Evolutionary conservation across 2,797 vertebrate species (phyloP).

Genomic region (Nothura maculosa): DNA sequence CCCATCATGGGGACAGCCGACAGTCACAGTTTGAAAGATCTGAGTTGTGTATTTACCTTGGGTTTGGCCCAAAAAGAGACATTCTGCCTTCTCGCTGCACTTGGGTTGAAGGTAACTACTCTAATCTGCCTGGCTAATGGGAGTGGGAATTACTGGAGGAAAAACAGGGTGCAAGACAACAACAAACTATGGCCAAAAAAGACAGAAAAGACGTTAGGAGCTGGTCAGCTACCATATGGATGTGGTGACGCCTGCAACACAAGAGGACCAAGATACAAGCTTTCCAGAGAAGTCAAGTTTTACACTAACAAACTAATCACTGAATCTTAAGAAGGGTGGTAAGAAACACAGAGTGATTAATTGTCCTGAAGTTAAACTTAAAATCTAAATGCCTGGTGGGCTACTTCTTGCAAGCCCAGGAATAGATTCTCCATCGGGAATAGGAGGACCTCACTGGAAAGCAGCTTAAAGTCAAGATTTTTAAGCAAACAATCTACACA

Average conservation of each 20-base stretch:
- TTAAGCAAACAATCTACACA: slow-evolving; percentile 27
- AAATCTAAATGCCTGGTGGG: slow-evolving; percentile 34
- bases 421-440: slow-evolving; percentile 50
- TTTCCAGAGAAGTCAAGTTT: slow-evolving; percentile 36
- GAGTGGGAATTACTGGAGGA: slow-evolving; percentile 63
- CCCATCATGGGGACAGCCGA: not conserved
- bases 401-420: slow-evolving; percentile 3
- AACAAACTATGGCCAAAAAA: slow-evolving; percentile 53
- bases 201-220: slow-evolving; percentile 46
- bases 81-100: slow-evolving; percentile 66
- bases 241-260: slow-evolving; percentile 39
- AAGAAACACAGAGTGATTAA: slow-evolving; percentile 61
- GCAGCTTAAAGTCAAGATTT: slow-evolving; percentile 26
- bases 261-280: not conserved
- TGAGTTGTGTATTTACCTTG: slow-evolving; percentile 55
- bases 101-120: slow-evolving; percentile 58
- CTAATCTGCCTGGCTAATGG: slow-evolving; percentile 67
- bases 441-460: slow-evolving; percentile 26
- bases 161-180: slow-evolving; percentile 64
- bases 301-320: not conserved
- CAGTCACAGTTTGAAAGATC: slow-evolving; percentile 59
- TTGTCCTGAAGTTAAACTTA: slow-evolving; percentile 39
- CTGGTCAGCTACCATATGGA: slow-evolving; percentile 39
- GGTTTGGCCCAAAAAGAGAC: slow-evolving; percentile 55
- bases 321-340: not conserved